phyloP scores from a whole-genome alignment of 2,797 vertebrate species.

The Bradypodion ventrale region DNA sequence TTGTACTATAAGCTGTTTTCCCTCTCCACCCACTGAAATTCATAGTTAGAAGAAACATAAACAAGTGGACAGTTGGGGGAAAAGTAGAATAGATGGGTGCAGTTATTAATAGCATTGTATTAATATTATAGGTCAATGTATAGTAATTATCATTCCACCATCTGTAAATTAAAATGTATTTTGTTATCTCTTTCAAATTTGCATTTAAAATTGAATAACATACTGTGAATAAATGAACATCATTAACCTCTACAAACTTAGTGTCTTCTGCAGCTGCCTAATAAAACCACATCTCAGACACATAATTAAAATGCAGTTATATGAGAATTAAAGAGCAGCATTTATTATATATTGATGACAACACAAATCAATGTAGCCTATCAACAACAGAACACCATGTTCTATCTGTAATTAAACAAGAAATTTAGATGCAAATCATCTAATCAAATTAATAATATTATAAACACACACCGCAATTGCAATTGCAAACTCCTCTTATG shows the following conservation, averaged over 20 bases:
- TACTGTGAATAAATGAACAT: slow-evolving; percentile 46
- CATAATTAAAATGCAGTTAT: slow-evolving; percentile 53
- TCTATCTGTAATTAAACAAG: slow-evolving; percentile 20
- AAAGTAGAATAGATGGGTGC: slow-evolving; percentile 38
- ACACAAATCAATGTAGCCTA: slow-evolving; percentile 16
- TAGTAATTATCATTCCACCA: slow-evolving; percentile 50
- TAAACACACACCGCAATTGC: fast-evolving
- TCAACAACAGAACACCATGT: slow-evolving; percentile 18
- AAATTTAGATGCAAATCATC: background rate
- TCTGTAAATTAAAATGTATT: slow-evolving; percentile 58
- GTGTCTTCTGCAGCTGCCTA: slow-evolving; percentile 43
- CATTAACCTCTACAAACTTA: slow-evolving; percentile 62
- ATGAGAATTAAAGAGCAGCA: slow-evolving; percentile 39
- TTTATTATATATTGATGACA: slow-evolving; percentile 46
- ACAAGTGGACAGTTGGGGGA: slow-evolving; percentile 8
- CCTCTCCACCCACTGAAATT: background rate
- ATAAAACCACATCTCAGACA: slow-evolving; percentile 43
- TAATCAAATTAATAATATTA: background rate
- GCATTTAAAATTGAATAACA: slow-evolving; percentile 64
- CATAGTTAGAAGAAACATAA: slow-evolving; percentile 2
- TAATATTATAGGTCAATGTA: slow-evolving; percentile 51
- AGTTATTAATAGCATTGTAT: slow-evolving; percentile 45
- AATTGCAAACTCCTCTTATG: no score
- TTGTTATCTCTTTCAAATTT: slow-evolving; percentile 57
- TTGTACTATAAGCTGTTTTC: background rate